A percentile compares a stretch with the other conserved stretches of the same genome.
Conservation (phyloP, 2,797 vertebrate genomes). For the Argyrosomus regius region DNA sequence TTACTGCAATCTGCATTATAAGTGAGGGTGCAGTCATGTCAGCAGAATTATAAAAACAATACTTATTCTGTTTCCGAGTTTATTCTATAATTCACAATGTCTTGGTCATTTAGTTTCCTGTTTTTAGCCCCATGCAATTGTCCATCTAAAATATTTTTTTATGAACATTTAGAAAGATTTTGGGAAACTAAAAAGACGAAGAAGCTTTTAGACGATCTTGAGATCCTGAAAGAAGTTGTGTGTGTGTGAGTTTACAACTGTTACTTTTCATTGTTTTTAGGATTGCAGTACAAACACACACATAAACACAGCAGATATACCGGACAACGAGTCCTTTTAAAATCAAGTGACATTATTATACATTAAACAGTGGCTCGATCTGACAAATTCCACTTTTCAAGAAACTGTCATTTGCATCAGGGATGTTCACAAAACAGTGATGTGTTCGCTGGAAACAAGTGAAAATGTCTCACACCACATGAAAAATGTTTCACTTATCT, state of each 20-base stretch:
- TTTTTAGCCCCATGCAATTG: neutral
- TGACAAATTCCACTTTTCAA: neutral
- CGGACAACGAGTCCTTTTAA: neutral
- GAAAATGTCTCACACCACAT: constrained; percentile 22
- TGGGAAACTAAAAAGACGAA: neutral
- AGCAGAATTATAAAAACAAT: neutral
- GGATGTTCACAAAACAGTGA: neutral
- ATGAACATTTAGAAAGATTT: neutral
- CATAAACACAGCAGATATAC: neutral
- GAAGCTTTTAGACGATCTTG: neutral
- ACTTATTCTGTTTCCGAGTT: constrained; percentile 6
- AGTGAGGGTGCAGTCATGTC: neutral
- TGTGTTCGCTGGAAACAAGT: constrained; percentile 2
- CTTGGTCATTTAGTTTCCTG: neutral
- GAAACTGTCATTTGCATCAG: neutral
- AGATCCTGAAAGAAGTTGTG: constrained; percentile 1
- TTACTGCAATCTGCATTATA: constrained; percentile 26
- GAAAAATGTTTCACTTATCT: constrained; percentile 22
- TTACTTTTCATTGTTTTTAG: constrained; percentile 17
- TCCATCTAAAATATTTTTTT: constrained; percentile 1
- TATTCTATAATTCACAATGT: neutral
- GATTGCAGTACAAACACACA: neutral
- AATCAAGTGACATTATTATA: neutral
- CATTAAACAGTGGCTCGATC: neutral
- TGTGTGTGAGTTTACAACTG: constrained; percentile 15